Conservation (phyloP, 2,113 vertebrate species). For the Epinephelus fuscoguttatus region DNA sequence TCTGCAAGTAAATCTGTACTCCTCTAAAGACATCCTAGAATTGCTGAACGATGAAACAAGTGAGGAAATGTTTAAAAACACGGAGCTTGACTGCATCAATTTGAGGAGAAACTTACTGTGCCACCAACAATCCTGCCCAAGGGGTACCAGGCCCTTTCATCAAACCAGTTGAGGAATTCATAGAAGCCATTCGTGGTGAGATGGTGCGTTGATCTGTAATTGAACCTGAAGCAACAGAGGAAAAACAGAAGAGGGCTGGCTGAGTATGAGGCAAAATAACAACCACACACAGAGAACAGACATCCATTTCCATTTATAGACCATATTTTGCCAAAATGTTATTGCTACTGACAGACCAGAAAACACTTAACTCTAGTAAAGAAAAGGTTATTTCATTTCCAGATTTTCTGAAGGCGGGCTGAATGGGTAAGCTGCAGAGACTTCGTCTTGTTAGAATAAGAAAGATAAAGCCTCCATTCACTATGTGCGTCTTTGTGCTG, state of each 20-base stretch:
- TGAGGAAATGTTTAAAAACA: background rate
- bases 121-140: slow-evolving; percentile 98
- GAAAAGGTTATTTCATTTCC: slow-evolving; percentile 44
- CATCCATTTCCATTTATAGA: slow-evolving; percentile 29
- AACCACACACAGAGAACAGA: slow-evolving; percentile 4
- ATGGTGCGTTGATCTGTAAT: slow-evolving; percentile 99
- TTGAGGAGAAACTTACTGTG: slow-evolving; percentile 89
- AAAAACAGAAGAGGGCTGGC: background rate
- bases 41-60: background rate
- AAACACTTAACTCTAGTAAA: slow-evolving; percentile 14
- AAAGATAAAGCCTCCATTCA: slow-evolving; percentile 40
- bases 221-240: slow-evolving; percentile 89
- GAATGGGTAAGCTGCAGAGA: slow-evolving; percentile 26
- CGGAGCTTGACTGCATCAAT: background rate
- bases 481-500: slow-evolving; percentile 42
- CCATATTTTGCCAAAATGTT: slow-evolving; percentile 16
- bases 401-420: slow-evolving; percentile 41
- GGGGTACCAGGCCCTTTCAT: slow-evolving; percentile 99
- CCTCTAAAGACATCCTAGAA: background rate
- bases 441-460: slow-evolving; percentile 27
- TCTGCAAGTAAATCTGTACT: background rate
- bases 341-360: slow-evolving; percentile 5
- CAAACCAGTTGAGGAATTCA: slow-evolving; percentile 99
- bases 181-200: slow-evolving; percentile 99
- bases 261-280: slow-evolving; percentile 21